phyloP scores from a whole-genome alignment of 2,888 invertebrate species.

The Nebria salina region DNA sequence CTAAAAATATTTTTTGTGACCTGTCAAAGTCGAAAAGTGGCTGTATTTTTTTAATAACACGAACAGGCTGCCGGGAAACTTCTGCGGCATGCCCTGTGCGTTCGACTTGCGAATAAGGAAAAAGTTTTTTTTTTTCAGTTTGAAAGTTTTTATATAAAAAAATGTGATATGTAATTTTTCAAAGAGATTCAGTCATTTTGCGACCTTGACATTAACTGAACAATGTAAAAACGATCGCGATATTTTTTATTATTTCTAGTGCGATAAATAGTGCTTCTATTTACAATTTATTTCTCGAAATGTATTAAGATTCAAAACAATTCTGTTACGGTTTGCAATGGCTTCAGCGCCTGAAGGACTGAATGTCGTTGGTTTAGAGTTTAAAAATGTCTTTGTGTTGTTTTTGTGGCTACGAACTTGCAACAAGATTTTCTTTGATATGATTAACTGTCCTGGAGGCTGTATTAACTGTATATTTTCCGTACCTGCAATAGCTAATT shows the following conservation, averaged over 20 bases:
- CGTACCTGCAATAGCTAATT: constrained; percentile 73
- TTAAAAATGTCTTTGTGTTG: too few relatives aligned
- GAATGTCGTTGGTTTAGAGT: too few relatives aligned
- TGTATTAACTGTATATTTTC: background rate
- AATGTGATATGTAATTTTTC: constrained; percentile 3
- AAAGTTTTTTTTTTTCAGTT: constrained; percentile 8
- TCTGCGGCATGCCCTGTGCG: background rate
- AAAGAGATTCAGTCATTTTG: background rate
- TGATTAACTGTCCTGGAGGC: too few relatives aligned
- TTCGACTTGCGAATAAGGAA: constrained; percentile 20
- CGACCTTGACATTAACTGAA: background rate
- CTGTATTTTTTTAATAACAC: constrained; percentile 24
- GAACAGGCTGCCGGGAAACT: constrained; percentile 4
- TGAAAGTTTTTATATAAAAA: constrained; percentile 15
- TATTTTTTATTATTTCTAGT: too few relatives aligned
- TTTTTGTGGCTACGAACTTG: too few relatives aligned
- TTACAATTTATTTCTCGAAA: too few relatives aligned
- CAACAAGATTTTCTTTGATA: too few relatives aligned
- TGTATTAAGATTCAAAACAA: too few relatives aligned
- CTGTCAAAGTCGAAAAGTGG: background rate
- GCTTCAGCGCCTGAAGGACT: too few relatives aligned
- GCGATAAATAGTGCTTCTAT: too few relatives aligned
- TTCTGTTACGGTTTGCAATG: too few relatives aligned
- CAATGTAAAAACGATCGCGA: background rate
- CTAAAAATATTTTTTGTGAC: constrained; percentile 3